A percentile compares a stretch with the other conserved stretches of the same genome.
Evolutionary conservation across 2,888 invertebrate species (phyloP).

Genomic region (Epicampocera succincta): DNA sequence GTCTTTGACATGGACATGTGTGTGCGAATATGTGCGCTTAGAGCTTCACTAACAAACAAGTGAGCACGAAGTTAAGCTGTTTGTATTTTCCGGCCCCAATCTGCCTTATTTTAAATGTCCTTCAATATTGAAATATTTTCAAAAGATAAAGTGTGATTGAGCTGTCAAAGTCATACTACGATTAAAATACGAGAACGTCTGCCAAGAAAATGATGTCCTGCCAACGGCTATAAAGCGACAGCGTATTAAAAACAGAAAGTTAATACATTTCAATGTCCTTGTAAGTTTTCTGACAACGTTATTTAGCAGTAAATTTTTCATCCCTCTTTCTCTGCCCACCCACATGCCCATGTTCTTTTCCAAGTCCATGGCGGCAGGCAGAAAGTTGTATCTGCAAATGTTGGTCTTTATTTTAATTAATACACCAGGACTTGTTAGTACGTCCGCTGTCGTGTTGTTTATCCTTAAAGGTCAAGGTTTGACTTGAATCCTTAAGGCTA

Average conservation of each 20-base stretch:
- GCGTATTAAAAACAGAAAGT: background rate
- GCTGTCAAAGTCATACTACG: constrained; percentile 4
- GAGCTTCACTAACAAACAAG: constrained; percentile 21
- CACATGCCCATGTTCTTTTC: background rate
- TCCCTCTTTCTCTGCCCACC: too few species aligned
- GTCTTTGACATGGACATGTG: too few species aligned
- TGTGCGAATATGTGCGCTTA: too few species aligned
- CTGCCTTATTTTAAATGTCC: background rate
- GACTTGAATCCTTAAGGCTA: too few species aligned
- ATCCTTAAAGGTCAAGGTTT: too few species aligned
- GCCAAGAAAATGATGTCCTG: constrained; percentile 31
- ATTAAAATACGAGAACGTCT: constrained; percentile 4
- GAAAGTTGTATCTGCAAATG: background rate
- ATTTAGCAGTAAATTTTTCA: constrained; percentile 42
- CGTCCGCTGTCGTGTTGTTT: too few species aligned
- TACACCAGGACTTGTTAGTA: too few species aligned
- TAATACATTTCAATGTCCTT: background rate
- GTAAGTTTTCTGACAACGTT: constrained; percentile 25
- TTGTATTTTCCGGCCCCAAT: background rate
- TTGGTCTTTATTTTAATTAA: background rate
- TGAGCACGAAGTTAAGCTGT: constrained; percentile 8
- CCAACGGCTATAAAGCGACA: constrained; percentile 4
- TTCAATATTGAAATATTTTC: constrained; percentile 20
- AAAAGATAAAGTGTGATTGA: constrained; percentile 46
- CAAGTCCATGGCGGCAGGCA: background rate